A percentile compares a stretch with the other conserved stretches of the same genome.
Evolutionary conservation across 2,888 invertebrate genomes (phyloP).

Genomic region (Sarcophaga carnaria): DNA sequence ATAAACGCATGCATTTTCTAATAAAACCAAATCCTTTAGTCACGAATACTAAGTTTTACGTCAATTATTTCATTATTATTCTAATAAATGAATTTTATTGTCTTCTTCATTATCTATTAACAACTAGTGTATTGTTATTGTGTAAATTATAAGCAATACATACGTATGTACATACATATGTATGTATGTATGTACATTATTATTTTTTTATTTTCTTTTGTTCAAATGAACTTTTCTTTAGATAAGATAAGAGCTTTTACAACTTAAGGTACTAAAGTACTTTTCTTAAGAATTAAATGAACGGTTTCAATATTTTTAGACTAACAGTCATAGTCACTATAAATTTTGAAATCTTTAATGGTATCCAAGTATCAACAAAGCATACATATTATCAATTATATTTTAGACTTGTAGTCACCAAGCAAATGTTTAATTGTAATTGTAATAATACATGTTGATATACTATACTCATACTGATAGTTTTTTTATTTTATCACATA

Average conservation of each 20-base stretch:
- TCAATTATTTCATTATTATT: too few species aligned
- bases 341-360: neutral
- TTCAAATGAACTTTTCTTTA: neutral
- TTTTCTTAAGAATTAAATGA: neutral
- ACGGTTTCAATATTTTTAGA: constrained; percentile 1
- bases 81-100: too few species aligned
- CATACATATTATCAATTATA: neutral
- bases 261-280: neutral
- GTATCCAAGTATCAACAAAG: neutral
- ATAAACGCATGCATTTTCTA: too few species aligned
- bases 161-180: too few species aligned
- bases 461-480: too few species aligned
- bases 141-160: neutral
- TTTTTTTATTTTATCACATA: too few species aligned
- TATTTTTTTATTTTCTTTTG: neutral
- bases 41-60: too few species aligned
- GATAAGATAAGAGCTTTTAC: constrained; percentile 38
- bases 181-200: too few species aligned
- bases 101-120: too few species aligned
- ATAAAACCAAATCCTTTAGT: too few species aligned
- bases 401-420: neutral
- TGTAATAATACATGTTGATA: too few species aligned
- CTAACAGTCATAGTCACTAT: neutral
- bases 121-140: neutral
- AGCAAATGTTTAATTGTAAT: neutral